phyloP scores from a whole-genome alignment of 1,140 invertebrate species.

The Drosophila asahinai region DNA sequence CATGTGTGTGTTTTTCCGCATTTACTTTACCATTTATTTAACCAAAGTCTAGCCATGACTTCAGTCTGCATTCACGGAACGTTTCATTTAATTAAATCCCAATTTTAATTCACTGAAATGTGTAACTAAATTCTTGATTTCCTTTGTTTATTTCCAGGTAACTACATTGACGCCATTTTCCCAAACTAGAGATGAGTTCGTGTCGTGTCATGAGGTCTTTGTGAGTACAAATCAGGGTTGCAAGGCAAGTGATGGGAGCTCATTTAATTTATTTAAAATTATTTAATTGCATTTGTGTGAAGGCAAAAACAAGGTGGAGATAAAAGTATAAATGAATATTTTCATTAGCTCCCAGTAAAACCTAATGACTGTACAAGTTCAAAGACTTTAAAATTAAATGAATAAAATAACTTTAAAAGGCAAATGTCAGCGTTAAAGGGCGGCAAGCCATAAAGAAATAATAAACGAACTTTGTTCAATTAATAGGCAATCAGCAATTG shows the following conservation, averaged over 20 bases:
- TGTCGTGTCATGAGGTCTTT: no score
- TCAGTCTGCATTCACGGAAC: constrained; percentile 1
- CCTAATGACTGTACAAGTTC: background rate
- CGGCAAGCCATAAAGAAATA: constrained; percentile 8
- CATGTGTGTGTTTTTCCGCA: constrained; percentile 11
- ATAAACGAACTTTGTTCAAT: constrained; percentile 32
- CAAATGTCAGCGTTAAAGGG: background rate
- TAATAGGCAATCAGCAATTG: constrained; percentile 64
- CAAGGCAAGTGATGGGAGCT: background rate
- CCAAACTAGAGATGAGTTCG: background rate
- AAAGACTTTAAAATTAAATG: background rate
- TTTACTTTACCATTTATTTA: background rate
- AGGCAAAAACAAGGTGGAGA: background rate
- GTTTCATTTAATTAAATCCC: constrained; percentile 3
- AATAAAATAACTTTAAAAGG: constrained; percentile 15
- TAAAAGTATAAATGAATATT: background rate
- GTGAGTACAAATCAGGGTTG: background rate
- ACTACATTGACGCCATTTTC: constrained; percentile 26
- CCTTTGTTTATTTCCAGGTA: constrained; percentile 64
- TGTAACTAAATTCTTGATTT: constrained; percentile 30
- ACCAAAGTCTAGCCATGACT: constrained; percentile 14
- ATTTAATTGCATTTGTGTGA: no score
- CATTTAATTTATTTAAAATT: no score
- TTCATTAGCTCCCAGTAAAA: background rate
- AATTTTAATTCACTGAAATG: background rate